A percentile compares a stretch with the other conserved stretches of the same genome.
These are phyloP conservation scores for Sinella curviseta DNA, from an alignment of 1,140 invertebrate genomes.

Conservation along the genomic window DNA sequence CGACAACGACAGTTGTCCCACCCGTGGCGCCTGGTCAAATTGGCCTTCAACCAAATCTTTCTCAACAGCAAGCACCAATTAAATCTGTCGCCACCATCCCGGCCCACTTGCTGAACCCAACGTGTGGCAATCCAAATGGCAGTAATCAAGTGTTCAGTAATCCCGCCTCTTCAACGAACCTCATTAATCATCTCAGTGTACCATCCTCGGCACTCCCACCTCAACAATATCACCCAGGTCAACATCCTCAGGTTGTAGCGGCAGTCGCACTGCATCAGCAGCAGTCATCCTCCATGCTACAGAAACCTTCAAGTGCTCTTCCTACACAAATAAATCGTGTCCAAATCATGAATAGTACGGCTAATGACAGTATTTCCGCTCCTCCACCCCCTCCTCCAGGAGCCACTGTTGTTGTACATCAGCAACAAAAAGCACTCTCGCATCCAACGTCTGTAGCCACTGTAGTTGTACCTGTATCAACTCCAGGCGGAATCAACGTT, in stretches of 20 bases:
- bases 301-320: conserved; percentile 17
- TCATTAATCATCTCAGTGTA: neutral
- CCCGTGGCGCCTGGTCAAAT: neutral
- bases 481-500: neutral
- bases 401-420: neutral
- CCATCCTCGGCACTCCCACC: neutral
- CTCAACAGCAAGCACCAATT: neutral
- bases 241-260: neutral
- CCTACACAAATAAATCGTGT: too few species aligned
- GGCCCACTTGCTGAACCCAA: neutral
- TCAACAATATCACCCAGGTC: neutral
- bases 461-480: neutral
- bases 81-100: too few species aligned
- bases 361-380: too few species aligned
- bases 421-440: too few species aligned
- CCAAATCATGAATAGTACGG: too few species aligned
- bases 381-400: neutral
- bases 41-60: neutral
- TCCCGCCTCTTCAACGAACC: neutral
- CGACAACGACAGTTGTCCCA: conserved; percentile 74
- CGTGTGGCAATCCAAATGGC: neutral
- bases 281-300: neutral
- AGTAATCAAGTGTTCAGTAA: conserved; percentile 15
- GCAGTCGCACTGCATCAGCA: neutral
- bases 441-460: neutral